Percentiles rank a stretch among this genome's conserved stretches.
Evolutionary conservation across 2,888 invertebrate genomes (phyloP).

Genomic region (Galeopsomyia nigrocyanea): DNA sequence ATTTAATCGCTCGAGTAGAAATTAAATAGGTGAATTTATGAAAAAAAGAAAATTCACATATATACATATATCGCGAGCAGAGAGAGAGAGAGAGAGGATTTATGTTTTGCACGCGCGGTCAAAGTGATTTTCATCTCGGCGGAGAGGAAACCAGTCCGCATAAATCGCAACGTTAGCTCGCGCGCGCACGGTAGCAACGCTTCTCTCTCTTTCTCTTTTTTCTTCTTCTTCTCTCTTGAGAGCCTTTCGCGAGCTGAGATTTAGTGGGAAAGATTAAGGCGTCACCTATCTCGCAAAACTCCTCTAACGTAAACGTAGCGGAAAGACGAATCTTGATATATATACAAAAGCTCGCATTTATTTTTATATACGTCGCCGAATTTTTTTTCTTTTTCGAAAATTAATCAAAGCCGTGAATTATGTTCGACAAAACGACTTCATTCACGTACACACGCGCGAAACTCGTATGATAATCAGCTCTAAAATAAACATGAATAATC

Average conservation of each 20-base stretch:
- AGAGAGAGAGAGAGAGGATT: too few species aligned
- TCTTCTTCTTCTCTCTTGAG: not conserved
- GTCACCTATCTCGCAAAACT: not conserved
- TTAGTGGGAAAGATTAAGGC: slow-evolving; percentile 43
- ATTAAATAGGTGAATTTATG: too few species aligned
- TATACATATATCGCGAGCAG: too few species aligned
- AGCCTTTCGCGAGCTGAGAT: slow-evolving; percentile 22
- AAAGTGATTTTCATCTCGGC: slow-evolving; percentile 22
- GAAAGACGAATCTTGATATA: not conserved
- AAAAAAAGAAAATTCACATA: too few species aligned
- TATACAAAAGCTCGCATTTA: too few species aligned
- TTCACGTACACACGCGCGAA: too few species aligned
- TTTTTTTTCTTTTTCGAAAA: not conserved
- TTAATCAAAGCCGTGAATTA: not conserved
- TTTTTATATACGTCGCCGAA: not conserved
- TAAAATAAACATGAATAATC: too few species aligned
- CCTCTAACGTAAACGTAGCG: not conserved
- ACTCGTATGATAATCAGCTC: too few species aligned
- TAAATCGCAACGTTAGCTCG: too few species aligned
- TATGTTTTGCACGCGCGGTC: not conserved
- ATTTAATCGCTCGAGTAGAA: too few species aligned
- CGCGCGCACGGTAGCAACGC: slow-evolving; percentile 15
- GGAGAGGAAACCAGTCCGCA: slow-evolving; percentile 29
- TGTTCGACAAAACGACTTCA: not conserved
- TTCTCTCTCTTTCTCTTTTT: slow-evolving; percentile 9